phyloP scores from a whole-genome alignment of 2,113 vertebrate species.

The Lepus americanus region DNA sequence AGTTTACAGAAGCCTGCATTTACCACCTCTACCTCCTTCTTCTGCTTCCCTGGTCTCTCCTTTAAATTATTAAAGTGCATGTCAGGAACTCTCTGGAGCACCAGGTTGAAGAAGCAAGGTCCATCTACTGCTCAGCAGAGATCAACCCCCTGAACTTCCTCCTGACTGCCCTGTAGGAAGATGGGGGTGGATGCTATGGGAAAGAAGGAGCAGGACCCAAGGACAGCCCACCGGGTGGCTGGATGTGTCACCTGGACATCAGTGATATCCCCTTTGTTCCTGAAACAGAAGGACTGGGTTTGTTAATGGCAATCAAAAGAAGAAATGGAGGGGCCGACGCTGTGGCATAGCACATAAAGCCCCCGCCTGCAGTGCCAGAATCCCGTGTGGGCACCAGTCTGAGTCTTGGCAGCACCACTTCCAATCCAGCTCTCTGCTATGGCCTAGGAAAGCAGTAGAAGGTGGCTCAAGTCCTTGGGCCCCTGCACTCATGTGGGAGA shows the following conservation, averaged over 20 bases:
- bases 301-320: neutral
- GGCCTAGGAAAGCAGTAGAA: no score
- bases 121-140: neutral
- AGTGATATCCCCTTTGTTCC: neutral
- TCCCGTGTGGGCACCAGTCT: no score
- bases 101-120: neutral
- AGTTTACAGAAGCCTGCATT: neutral
- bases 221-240: neutral
- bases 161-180: neutral
- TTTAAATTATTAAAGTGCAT: neutral
- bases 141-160: neutral
- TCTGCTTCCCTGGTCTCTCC: neutral
- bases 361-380: no score
- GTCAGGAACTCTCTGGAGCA: neutral
- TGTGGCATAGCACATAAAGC: no score
- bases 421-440: no score
- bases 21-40: neutral
- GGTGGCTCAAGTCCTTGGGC: no score
- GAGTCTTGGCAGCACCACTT: no score
- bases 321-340: neutral
- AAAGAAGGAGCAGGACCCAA: neutral
- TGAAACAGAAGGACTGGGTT: neutral
- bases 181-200: neutral
- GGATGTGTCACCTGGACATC: neutral
- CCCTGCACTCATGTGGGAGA: no score